Evolutionary conservation across 2,888 invertebrate species (phyloP).

Genomic region (Melinaea menophilus): DNA sequence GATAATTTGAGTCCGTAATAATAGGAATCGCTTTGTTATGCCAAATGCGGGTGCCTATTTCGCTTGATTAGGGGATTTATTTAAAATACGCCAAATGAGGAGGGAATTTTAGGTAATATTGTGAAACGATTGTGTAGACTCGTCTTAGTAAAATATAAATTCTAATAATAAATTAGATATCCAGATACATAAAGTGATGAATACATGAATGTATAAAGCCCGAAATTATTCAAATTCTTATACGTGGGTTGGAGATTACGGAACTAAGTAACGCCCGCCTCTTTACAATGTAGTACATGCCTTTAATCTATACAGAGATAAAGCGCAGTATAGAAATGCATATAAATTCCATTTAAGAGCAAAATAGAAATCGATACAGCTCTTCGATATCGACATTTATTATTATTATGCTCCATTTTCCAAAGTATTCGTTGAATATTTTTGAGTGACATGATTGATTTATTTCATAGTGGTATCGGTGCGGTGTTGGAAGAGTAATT

Average conservation of each 20-base stretch:
- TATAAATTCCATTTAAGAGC: conserved; percentile 1
- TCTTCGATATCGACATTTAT: too few species aligned
- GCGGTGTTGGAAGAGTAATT: too few species aligned
- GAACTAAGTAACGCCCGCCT: conserved; percentile 49
- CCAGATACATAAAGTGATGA: not conserved
- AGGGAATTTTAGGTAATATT: not conserved
- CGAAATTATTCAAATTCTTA: conserved; percentile 9
- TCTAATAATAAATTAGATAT: not conserved
- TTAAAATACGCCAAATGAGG: conserved; percentile 20
- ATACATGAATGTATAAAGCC: not conserved
- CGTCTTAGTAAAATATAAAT: too few species aligned
- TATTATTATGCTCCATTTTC: too few species aligned
- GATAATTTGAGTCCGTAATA: conserved; percentile 44
- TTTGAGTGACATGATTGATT: too few species aligned
- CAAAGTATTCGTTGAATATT: too few species aligned
- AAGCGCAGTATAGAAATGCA: conserved; percentile 8
- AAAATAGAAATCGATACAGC: not conserved
- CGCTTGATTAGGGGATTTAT: conserved; percentile 35
- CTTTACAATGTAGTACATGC: conserved; percentile 19
- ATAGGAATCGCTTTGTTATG: conserved; percentile 39
- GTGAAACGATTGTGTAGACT: too few species aligned
- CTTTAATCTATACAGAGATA: conserved; percentile 15
- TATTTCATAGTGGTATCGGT: too few species aligned
- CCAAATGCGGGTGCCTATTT: conserved; percentile 28
- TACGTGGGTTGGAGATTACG: conserved; percentile 32